Evolutionary conservation across 2,797 vertebrate species (phyloP).

Genomic region (Luscinia luscinia): DNA sequence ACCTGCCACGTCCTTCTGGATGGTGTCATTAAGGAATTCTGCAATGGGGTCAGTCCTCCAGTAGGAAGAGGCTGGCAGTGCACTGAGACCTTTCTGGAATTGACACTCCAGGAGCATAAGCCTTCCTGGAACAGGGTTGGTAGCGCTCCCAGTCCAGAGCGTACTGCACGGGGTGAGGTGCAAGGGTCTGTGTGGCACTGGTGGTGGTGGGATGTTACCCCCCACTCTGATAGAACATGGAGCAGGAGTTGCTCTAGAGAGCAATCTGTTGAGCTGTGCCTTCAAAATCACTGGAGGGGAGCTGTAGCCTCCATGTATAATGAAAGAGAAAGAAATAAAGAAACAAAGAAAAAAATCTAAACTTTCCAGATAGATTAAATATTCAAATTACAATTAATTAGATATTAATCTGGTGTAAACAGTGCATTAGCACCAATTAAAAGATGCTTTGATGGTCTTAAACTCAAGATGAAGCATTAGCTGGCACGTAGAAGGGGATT

Average conservation of each 20-base stretch:
- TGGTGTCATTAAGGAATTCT: background rate
- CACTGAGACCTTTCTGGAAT: conserved; percentile 15
- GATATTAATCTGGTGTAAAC: background rate
- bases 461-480: background rate
- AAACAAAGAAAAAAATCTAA: background rate
- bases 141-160: accelerated
- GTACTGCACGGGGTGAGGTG: background rate
- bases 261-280: conserved; percentile 48
- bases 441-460: conserved; percentile 27
- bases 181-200: background rate
- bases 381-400: conserved; percentile 23
- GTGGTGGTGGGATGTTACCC: accelerated
- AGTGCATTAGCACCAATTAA: conserved; percentile 36
- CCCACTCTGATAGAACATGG: accelerated
- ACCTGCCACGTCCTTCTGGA: background rate
- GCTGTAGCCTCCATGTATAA: background rate
- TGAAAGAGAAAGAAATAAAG: background rate
- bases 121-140: background rate
- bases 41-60: background rate
- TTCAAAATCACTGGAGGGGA: background rate
- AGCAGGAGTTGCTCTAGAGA: background rate
- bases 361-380: conserved; percentile 18
- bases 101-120: background rate
- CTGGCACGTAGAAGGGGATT: background rate
- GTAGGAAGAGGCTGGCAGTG: background rate